A percentile compares a stretch with the other conserved stretches of the same genome.
phyloP scores from a whole-genome alignment of 2,888 invertebrate genomes.

The Myopa tessellatipennis region DNA sequence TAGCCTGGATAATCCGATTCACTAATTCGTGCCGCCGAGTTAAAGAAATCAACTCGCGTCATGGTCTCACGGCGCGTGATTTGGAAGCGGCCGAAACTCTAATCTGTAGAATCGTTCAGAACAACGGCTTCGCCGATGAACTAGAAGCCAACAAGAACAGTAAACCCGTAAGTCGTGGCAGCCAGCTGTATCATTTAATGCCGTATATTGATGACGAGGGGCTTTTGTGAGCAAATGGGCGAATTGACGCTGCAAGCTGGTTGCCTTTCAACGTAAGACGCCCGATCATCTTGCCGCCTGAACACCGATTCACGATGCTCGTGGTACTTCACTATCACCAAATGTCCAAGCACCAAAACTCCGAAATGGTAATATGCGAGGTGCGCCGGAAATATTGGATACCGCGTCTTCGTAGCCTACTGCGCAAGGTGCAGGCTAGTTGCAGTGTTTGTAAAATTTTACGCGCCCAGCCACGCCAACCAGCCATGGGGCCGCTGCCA shows the following conservation, averaged over 20 bases:
- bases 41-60: too few relatives aligned
- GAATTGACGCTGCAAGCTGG: slow-evolving; percentile 36
- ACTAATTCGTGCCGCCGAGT: too few relatives aligned
- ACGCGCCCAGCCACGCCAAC: slow-evolving; percentile 33
- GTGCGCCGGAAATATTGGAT: slow-evolving; percentile 36
- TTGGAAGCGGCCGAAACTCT: slow-evolving; percentile 19
- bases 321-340: slow-evolving; percentile 15
- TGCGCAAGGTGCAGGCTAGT: slow-evolving; percentile 26
- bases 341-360: slow-evolving; percentile 38
- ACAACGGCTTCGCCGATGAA: slow-evolving; percentile 28
- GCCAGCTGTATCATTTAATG: slow-evolving; percentile 20
- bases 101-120: slow-evolving; percentile 28
- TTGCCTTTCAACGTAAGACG: slow-evolving; percentile 5
- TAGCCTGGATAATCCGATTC: too few relatives aligned
- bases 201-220: slow-evolving; percentile 38
- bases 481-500: slow-evolving; percentile 47
- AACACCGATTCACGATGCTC: slow-evolving; percentile 23
- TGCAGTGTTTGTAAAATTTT: slow-evolving; percentile 33
- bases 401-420: slow-evolving; percentile 3
- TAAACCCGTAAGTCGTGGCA: neutral
- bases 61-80: slow-evolving; percentile 17
- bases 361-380: slow-evolving; percentile 31
- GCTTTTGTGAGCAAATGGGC: slow-evolving; percentile 26
- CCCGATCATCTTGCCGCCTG: neutral
- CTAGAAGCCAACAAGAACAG: slow-evolving; percentile 3